A percentile compares a stretch with the other conserved stretches of the same genome.
phyloP scores from a whole-genome alignment of 2,888 invertebrate genomes.

The Epicampocera succincta region DNA sequence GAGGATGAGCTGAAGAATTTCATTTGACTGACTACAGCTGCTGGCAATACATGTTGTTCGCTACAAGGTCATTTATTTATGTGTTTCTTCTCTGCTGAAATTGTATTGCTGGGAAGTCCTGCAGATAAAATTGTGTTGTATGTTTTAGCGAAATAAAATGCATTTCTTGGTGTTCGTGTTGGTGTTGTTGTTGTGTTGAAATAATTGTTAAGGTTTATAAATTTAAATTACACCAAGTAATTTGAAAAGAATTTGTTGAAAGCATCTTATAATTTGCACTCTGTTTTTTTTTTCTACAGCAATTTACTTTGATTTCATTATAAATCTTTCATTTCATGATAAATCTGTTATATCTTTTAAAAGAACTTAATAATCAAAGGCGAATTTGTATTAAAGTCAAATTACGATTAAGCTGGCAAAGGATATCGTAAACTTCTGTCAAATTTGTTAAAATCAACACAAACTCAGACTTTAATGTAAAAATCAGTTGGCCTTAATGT shows the following conservation, averaged over 20 bases:
- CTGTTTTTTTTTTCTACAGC: conserved; percentile 2
- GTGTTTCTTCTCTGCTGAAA: conserved; percentile 8
- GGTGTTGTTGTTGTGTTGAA: not conserved
- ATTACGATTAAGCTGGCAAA: no score
- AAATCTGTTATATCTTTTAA: not conserved
- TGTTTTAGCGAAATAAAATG: conserved; percentile 17
- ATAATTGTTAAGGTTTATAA: conserved; percentile 8
- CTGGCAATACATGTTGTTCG: conserved; percentile 22
- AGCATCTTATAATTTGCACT: conserved; percentile 1
- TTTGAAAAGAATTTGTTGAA: conserved; percentile 2
- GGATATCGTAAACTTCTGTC: no score
- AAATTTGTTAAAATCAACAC: no score
- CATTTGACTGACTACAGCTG: conserved; percentile 35
- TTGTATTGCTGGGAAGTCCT: conserved; percentile 23
- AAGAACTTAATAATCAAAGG: no score
- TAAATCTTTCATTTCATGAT: no score
- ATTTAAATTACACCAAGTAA: conserved; percentile 3
- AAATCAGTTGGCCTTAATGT: no score
- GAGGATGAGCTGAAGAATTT: conserved; percentile 23
- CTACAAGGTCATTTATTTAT: conserved; percentile 58
- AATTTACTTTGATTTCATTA: not conserved
- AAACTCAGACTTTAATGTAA: no score
- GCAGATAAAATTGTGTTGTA: conserved; percentile 12
- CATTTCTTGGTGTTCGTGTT: not conserved
- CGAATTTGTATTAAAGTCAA: no score